Evolutionary conservation across 2,797 vertebrate species (phyloP), one percentile per base, ranked within the genome.

Genomic region (Arrhamphus sclerolepis): DNA sequence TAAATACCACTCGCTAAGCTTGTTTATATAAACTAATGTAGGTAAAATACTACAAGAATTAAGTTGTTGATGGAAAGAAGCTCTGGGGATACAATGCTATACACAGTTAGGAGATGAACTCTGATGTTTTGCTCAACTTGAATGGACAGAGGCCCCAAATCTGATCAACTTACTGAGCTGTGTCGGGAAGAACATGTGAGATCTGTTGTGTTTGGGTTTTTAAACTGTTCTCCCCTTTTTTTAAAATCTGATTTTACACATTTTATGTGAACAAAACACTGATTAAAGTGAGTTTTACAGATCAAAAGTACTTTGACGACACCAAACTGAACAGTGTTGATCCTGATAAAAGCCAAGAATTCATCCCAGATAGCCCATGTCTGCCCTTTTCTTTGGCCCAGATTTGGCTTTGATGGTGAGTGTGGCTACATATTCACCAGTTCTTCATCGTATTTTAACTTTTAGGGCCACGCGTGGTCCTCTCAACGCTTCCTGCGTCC

Each of bases 1-100:
- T 93, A 93, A 93, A 93, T 93, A 93, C 92, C 92, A 93, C 91
- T 93, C 89, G 75, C 75, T 86, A 83, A 87, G 62, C 89, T 82
- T 93, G 91, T 92, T 89, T 66, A 92, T 92, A 91, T 80, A 82
- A 81, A 74, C 77, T 84, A 87, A 80, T 74, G 70, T 87, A 84
- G 82, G 73, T 66, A 83, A 85, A 90, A 87, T 89, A 86, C 72
- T 76, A 89, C 87, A 71, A 86, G 41, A 81, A 87, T 80, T 84
- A 47, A 89, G 53, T 75, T 74, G 81, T 83, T 73, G 64, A 79
- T 58, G 72, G 74, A 57, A 80, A 81, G 73, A 85, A 70, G 87
- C 81, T 91, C 84, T 84, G 87, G 84, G 86, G 72, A 86, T 81
- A 83, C 66, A 76, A 72, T 78, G 83, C 76, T 85, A 87, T 93